A percentile compares a stretch with the other conserved stretches of the same genome.
phyloP scores from a whole-genome alignment of 2,888 invertebrate genomes.

The Mythimna albipuncta region DNA sequence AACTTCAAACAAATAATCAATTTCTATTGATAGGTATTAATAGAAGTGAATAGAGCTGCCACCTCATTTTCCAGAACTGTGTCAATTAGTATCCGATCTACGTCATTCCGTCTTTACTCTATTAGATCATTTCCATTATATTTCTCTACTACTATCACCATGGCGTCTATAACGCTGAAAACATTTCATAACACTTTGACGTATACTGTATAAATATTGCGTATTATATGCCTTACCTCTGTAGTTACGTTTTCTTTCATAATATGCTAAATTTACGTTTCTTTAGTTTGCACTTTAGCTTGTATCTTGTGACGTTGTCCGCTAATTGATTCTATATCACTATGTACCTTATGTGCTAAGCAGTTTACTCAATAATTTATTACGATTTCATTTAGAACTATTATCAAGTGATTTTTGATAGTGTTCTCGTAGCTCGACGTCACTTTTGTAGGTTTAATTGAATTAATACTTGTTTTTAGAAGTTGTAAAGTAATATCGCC shows the following conservation, averaged over 20 bases:
- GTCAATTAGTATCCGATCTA: conserved; percentile 9
- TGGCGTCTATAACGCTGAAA: conserved; percentile 17
- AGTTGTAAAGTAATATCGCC: background rate
- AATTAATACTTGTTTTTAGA: background rate
- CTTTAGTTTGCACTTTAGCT: conserved; percentile 16
- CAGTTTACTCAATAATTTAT: conserved; percentile 41
- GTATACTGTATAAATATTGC: conserved; percentile 26
- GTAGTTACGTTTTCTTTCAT: conserved; percentile 38
- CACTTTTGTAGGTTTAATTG: conserved; percentile 10
- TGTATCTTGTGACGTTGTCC: conserved; percentile 47
- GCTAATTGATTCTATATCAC: conserved; percentile 58
- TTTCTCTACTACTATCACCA: conserved; percentile 11
- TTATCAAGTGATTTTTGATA: conserved; percentile 47
- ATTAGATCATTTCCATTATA: background rate
- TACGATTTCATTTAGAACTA: conserved; percentile 53
- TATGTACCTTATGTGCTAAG: conserved; percentile 61
- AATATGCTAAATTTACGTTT: conserved; percentile 46
- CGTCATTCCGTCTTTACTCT: background rate
- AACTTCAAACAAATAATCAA: no score
- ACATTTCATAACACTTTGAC: conserved; percentile 26
- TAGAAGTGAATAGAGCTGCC: background rate
- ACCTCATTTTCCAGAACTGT: background rate
- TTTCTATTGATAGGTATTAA: background rate
- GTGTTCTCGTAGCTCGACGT: background rate
- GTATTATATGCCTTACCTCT: conserved; percentile 20